These are phyloP conservation scores for Pheosia gnoma DNA, from an alignment of 2,888 invertebrate genomes.

Conservation along the genomic window DNA sequence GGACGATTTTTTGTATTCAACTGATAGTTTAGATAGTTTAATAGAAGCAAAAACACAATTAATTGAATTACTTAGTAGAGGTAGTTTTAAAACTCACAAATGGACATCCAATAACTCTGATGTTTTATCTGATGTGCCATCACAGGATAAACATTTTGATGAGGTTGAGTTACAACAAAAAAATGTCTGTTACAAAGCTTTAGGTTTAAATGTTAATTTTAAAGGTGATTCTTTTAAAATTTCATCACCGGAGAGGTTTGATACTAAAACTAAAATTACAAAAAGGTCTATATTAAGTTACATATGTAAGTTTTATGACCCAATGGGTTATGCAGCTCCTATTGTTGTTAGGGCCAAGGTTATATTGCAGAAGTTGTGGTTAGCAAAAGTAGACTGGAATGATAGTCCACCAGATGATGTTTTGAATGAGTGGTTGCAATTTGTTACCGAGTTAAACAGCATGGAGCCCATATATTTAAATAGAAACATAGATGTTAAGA, in stretches of 20 bases:
- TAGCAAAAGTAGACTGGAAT: neutral
- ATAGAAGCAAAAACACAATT: conserved; percentile 17
- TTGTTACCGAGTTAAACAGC: neutral
- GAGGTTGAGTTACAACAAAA: conserved; percentile 17
- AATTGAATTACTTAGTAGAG: conserved; percentile 7
- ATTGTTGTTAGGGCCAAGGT: conserved; percentile 18
- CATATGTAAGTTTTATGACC: conserved; percentile 27
- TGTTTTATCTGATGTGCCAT: conserved; percentile 9
- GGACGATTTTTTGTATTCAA: neutral
- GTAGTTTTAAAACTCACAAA: conserved; percentile 20
- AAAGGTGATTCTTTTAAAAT: conserved; percentile 10
- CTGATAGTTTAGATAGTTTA: conserved; percentile 1
- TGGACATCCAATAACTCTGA: conserved; percentile 15
- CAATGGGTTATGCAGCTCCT: conserved; percentile 19
- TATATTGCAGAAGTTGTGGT: conserved; percentile 26
- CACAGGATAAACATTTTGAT: conserved; percentile 11
- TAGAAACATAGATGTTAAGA: neutral
- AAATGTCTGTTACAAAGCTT: conserved; percentile 14
- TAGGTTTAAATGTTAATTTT: conserved; percentile 14
- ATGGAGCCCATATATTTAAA: neutral
- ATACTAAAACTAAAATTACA: conserved; percentile 9
- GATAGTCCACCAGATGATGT: neutral
- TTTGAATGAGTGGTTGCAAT: neutral
- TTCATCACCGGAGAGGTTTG: conserved; percentile 8
- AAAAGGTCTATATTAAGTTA: conserved; percentile 23